Evolutionary conservation across 2,797 vertebrate genomes (phyloP).

Genomic region (Helostoma temminkii): DNA sequence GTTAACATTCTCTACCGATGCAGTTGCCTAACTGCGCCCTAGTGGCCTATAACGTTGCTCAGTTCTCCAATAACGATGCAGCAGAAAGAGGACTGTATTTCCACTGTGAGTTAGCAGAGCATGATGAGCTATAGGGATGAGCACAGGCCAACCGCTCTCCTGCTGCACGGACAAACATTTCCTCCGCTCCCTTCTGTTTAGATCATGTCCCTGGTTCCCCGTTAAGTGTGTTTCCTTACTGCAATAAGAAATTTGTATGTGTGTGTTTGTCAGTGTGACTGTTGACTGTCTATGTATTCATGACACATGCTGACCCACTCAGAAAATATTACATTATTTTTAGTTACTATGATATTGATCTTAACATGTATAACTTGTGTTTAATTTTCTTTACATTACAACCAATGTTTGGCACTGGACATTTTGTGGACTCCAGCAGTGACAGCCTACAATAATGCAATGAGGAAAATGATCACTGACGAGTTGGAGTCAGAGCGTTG

Average conservation of each 20-base stretch:
- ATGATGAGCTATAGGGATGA: conserved; percentile 54
- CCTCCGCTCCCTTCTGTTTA: conserved; percentile 59
- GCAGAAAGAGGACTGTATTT: conserved; percentile 36
- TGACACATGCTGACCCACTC: conserved; percentile 3
- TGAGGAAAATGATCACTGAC: no score
- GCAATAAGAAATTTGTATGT: conserved; percentile 47
- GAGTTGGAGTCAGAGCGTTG: no score
- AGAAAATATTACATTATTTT: neutral
- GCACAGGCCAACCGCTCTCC: conserved; percentile 58
- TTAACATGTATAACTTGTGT: neutral
- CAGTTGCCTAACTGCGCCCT: conserved; percentile 40
- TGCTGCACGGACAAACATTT: conserved; percentile 59
- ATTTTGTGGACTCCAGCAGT: no score
- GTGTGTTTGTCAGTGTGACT: conserved; percentile 9
- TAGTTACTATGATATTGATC: neutral
- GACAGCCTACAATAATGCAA: no score
- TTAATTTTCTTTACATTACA: neutral
- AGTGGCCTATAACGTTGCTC: conserved; percentile 50
- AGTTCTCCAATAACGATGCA: conserved; percentile 52
- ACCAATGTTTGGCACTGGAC: neutral
- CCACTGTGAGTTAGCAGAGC: conserved; percentile 55
- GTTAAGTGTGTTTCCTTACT: conserved; percentile 74
- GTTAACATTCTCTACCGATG: conserved; percentile 48
- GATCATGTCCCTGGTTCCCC: conserved; percentile 64
- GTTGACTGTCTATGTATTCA: conserved; percentile 25